A percentile compares a stretch with the other conserved stretches of the same genome.
phyloP scores from a whole-genome alignment of 35 echinoderm and acorn worm genomes.

The Apostichopus japonicus region DNA sequence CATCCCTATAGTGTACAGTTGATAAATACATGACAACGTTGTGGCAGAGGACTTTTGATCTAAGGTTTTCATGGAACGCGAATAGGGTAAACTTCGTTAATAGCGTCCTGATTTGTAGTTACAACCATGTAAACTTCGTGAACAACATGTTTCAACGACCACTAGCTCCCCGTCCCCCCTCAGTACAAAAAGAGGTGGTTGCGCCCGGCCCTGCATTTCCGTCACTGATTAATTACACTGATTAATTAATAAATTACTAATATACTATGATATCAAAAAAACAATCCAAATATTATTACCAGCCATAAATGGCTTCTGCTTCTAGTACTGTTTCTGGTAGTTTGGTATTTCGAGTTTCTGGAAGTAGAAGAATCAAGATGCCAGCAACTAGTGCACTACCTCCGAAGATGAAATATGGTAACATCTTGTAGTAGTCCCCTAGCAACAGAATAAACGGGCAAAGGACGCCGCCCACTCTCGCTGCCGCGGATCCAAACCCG shows the following conservation, averaged over 20 bases:
- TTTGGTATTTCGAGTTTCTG: not conserved
- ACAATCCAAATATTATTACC: not conserved
- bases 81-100: too few relatives aligned
- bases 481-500: not conserved
- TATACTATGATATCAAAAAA: not conserved
- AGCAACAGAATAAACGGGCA: conserved; percentile 11
- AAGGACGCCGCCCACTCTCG: not conserved
- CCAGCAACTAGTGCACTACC: not conserved
- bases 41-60: too few relatives aligned
- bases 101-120: too few relatives aligned
- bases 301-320: conserved; percentile 14
- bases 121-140: not conserved
- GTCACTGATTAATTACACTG: too few relatives aligned
- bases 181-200: too few relatives aligned
- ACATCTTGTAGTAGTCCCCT: not conserved
- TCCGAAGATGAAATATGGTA: not conserved
- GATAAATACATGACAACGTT: too few relatives aligned
- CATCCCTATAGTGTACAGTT: too few relatives aligned
- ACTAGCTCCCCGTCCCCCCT: too few relatives aligned
- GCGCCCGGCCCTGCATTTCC: too few relatives aligned
- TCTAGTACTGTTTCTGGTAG: not conserved
- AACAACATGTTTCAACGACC: not conserved
- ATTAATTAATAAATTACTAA: not conserved
- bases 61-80: too few relatives aligned
- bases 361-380: not conserved